A percentile compares a stretch with the other conserved stretches of the same genome.
These are phyloP conservation scores for Zaprionus taronus DNA, from an alignment of 1,140 invertebrate genomes.

Conservation along the genomic window DNA sequence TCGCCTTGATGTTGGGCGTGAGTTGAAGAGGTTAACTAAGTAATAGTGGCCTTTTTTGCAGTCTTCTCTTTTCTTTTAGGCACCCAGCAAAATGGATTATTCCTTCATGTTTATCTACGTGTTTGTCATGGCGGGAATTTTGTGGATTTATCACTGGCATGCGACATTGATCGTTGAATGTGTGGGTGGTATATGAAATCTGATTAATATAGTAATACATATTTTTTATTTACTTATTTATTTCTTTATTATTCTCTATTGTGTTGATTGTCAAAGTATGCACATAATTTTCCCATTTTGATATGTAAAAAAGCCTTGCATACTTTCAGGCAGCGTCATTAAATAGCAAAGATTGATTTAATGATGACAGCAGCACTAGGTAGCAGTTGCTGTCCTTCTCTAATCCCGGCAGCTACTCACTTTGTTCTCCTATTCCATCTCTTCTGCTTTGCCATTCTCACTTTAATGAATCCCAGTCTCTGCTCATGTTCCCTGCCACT, in stretches of 20 bases:
- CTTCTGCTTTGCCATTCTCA: background rate
- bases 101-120: slow-evolving; percentile 73
- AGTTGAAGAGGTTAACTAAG: background rate
- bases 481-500: background rate
- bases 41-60: background rate
- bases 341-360: background rate
- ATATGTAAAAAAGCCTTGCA: background rate
- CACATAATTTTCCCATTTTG: background rate
- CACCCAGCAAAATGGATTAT: slow-evolving; percentile 68
- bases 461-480: slow-evolving; percentile 13
- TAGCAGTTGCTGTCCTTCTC: background rate
- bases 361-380: background rate
- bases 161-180: slow-evolving; percentile 61
- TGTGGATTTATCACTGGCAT: slow-evolving; percentile 79
- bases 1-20: slow-evolving; percentile 62
- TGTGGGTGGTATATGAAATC: slow-evolving; percentile 26
- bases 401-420: background rate
- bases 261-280: background rate
- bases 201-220: background rate
- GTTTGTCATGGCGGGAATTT: slow-evolving; percentile 68
- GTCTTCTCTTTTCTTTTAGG: slow-evolving; percentile 19
- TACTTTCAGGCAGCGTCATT: slow-evolving; percentile 7
- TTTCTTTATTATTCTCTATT: background rate
- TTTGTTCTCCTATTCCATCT: background rate
- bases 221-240: background rate